Conservation (phyloP, 2,113 vertebrate species). For the Ctenodactylus gundi region DNA sequence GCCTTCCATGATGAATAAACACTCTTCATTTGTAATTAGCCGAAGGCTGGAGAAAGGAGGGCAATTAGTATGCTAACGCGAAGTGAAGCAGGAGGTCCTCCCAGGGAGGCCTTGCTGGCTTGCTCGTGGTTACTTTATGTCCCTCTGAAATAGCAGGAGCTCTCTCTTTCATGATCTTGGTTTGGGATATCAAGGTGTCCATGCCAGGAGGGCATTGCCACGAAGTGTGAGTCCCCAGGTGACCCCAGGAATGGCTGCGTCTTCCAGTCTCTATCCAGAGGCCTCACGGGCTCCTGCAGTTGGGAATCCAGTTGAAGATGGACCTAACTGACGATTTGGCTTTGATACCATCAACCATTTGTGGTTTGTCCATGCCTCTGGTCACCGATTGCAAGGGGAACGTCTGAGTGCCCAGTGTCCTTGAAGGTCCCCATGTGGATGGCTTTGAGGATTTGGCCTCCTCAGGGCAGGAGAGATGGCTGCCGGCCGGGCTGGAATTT, state of each 20-base stretch:
- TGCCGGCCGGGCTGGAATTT: not conserved
- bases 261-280: not conserved
- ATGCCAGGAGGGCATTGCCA: not conserved
- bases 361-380: not conserved
- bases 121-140: not conserved
- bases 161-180: not conserved
- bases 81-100: constrained; percentile 45
- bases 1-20: constrained; percentile 66
- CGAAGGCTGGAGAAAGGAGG: constrained; percentile 59
- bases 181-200: not conserved
- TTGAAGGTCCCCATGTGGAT: not conserved
- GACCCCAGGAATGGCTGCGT: too few relatives aligned
- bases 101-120: not conserved
- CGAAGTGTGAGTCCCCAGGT: not conserved
- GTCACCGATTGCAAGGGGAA: not conserved
- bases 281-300: not conserved
- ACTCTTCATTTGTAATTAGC: constrained; percentile 71
- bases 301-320: not conserved
- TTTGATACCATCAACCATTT: not conserved
- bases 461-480: not conserved
- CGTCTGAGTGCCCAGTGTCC: not conserved
- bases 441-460: not conserved
- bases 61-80: constrained; percentile 56
- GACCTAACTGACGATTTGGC: not conserved
- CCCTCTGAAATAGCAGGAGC: not conserved